These are phyloP conservation scores for Neoarius graeffei DNA, from an alignment of 2,113 vertebrate species.

Conservation along the genomic window DNA sequence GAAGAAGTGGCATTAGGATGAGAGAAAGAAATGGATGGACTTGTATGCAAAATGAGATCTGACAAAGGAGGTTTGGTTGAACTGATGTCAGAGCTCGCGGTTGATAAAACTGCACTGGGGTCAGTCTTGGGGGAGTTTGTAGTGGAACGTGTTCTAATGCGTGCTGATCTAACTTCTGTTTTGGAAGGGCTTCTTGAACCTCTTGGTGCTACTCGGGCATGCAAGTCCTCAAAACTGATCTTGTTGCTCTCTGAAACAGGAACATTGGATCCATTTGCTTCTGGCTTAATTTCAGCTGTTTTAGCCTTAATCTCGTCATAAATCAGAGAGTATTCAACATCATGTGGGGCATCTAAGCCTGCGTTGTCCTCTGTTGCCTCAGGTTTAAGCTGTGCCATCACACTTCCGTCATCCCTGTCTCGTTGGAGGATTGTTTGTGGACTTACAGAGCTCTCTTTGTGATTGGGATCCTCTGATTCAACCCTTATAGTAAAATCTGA, in stretches of 20 bases:
- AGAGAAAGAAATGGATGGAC: constrained; percentile 68
- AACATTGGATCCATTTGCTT: neutral
- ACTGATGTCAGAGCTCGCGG: neutral
- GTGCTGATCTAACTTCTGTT: constrained; percentile 42
- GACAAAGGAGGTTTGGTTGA: constrained; percentile 31
- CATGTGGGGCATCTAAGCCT: neutral
- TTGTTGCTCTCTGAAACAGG: constrained; percentile 3
- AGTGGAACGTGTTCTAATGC: constrained; percentile 41
- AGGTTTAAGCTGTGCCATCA: constrained; percentile 18
- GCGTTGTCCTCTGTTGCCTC: neutral
- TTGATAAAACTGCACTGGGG: neutral
- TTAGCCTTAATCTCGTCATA: constrained; percentile 11
- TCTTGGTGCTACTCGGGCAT: constrained; percentile 67
- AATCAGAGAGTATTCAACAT: constrained; percentile 1
- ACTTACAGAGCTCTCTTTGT: constrained; percentile 41
- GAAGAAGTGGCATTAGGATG: constrained; percentile 59
- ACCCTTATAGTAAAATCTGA: neutral
- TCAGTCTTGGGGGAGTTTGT: constrained; percentile 35
- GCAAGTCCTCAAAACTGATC: constrained; percentile 68
- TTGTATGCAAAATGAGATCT: constrained; percentile 66
- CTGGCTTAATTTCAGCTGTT: constrained; percentile 8
- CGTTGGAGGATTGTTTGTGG: neutral
- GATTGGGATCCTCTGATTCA: neutral
- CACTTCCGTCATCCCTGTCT: neutral
- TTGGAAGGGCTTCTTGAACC: constrained; percentile 51